Evolutionary conservation across 2,113 vertebrate genomes (phyloP).

Genomic region (Echinops telfairi): DNA sequence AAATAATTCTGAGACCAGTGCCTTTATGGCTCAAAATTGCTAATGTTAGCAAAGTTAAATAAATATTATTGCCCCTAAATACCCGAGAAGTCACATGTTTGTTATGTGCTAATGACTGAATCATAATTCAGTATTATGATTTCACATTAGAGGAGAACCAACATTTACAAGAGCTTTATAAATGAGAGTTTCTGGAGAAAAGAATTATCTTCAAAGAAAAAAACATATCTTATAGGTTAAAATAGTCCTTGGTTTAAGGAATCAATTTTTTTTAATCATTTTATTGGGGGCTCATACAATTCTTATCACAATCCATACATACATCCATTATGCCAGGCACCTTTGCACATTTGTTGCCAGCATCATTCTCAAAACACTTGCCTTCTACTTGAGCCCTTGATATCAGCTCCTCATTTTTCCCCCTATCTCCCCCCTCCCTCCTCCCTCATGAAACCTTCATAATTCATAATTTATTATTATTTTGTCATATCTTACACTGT

Average conservation of each 20-base stretch:
- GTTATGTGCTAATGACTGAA: background rate
- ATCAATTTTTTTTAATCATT: constrained; percentile 4
- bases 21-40: background rate
- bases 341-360: no score
- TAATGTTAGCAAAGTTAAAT: constrained; percentile 11
- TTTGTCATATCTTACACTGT: no score
- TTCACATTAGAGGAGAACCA: background rate
- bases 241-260: constrained; percentile 28
- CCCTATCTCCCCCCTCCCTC: no score
- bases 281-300: no score
- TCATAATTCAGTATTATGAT: background rate
- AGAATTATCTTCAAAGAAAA: no score
- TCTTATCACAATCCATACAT: no score
- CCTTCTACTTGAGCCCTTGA: no score
- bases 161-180: background rate
- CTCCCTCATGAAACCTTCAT: no score
- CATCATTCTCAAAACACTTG: no score
- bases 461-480: no score
- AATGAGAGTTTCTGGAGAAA: background rate
- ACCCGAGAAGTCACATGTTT: background rate
- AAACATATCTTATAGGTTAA: background rate
- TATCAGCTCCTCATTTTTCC: no score
- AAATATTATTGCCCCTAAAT: background rate
- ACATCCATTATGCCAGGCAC: no score
- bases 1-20: constrained; percentile 32